Base-by-base conservation (phyloP, 2,113 vertebrate species). In the Cyprinodon variegatus region DNA sequence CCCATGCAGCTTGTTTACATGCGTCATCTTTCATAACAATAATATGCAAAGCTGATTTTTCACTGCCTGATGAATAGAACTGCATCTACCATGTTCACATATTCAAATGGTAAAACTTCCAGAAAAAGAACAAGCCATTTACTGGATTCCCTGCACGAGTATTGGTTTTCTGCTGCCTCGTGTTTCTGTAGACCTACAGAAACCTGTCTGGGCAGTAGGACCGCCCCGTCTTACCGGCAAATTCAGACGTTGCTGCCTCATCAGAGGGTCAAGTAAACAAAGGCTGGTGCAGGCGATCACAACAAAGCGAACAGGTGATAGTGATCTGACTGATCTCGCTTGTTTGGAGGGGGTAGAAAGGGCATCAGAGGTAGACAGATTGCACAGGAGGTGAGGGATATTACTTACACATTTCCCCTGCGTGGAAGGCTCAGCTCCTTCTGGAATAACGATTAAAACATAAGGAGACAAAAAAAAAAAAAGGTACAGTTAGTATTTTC, bases 371-470 rank as follows among this genome's bases (percentile, higher is more conserved):
- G 45, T 3, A 40, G 41, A 70, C n/a, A 68, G 14, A 45, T 61
- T 13, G 60, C 41, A 60, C 45, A 68, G 9, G 72, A 67, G 11
- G 71, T 59, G 4, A 39, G 14, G 59, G 17, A 12, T 53, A 20
- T 74, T 82, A 98, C 97, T 98, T 92, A 98, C 97, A 95, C 88
- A 77, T 95, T 94, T 85, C 96, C 96, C 70, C 96, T 95, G 59
- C 97, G 96, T 0, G 97, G 97, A 90, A 98, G 94, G 89, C 97
- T 98, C 92, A 98, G 91, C 89, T 98, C 97, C 89, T 98, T 98
- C 97, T 98, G 91, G 61, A 95, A 95, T 0, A 68, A 57, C n/a
- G 50, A 57, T 57, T 53, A 5, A 53, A 53, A 29, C 29, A 29
- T 29, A 2, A 29, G 29, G 29, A 29, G 29, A 29, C 29, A 57